Percentiles rank a stretch among this genome's conserved stretches.
These are phyloP conservation scores for Tridacna crocea DNA, from an alignment of 2,888 invertebrate genomes.

Conservation along the genomic window DNA sequence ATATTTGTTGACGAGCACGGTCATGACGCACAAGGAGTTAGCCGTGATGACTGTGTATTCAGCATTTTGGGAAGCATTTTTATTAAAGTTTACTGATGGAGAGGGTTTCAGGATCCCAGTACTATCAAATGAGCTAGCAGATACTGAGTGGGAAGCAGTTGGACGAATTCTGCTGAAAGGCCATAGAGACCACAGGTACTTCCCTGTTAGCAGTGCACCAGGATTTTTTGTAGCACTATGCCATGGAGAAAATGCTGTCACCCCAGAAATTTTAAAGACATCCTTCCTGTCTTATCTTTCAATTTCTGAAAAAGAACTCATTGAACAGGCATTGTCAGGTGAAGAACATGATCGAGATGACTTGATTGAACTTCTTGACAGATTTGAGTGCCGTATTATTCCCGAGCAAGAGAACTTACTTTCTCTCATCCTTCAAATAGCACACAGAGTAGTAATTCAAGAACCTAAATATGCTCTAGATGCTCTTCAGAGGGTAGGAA, in stretches of 20 bases:
- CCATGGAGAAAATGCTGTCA: conserved; percentile 38
- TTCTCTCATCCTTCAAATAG: conserved; percentile 27
- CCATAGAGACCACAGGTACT: conserved; percentile 34
- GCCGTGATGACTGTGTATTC: conserved; percentile 36
- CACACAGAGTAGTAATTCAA: conserved; percentile 29
- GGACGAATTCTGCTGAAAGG: conserved; percentile 43
- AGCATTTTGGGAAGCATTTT: conserved; percentile 36
- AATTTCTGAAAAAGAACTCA: conserved; percentile 33
- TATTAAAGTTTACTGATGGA: conserved; percentile 31
- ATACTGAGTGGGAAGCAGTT: conserved; percentile 46
- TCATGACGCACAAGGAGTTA: neutral
- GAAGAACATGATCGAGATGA: conserved; percentile 11
- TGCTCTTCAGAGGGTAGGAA: conserved; percentile 18
- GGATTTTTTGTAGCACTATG: conserved; percentile 31
- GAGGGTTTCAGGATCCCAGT: conserved; percentile 37
- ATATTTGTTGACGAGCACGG: conserved; percentile 31
- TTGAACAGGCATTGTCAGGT: conserved; percentile 22
- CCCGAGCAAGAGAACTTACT: conserved; percentile 8
- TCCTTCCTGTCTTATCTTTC: conserved; percentile 35
- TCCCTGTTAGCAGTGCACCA: conserved; percentile 32
- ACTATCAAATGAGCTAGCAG: conserved; percentile 17
- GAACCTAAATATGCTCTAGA: conserved; percentile 42
- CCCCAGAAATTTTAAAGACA: conserved; percentile 25
- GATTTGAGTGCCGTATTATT: conserved; percentile 24
- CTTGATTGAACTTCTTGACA: conserved; percentile 19